Percentiles rank a stretch among this genome's conserved stretches.
phyloP scores from a whole-genome alignment of 2,113 vertebrate species.

The Nycticebus coucang region DNA sequence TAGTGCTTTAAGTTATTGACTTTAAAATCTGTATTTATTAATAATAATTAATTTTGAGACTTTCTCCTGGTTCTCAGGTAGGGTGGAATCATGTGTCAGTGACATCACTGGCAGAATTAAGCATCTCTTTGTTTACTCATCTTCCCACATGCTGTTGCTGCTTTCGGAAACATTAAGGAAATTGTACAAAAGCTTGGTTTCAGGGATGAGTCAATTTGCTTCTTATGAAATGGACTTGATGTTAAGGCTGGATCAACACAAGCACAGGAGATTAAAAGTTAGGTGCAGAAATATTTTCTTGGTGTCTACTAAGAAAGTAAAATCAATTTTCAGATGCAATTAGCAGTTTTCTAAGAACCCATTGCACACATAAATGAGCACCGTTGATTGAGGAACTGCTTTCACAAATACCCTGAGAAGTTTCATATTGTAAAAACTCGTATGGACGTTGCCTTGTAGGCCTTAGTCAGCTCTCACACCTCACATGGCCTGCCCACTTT shows the following conservation, averaged over 20 bases:
- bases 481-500: no score
- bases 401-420: not conserved
- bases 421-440: not conserved
- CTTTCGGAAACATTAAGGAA: slow-evolving; percentile 30
- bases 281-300: slow-evolving; percentile 35
- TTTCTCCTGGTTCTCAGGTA: not conserved
- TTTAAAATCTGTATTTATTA: slow-evolving; percentile 28
- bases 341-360: slow-evolving; percentile 10
- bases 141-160: not conserved
- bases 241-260: not conserved
- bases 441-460: not conserved
- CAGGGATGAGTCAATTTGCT: slow-evolving; percentile 43
- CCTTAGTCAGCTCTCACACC: not conserved
- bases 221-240: slow-evolving; percentile 18
- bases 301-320: not conserved
- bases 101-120: not conserved
- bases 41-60: not conserved
- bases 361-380: not conserved
- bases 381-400: not conserved
- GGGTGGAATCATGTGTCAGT: not conserved
- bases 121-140: not conserved
- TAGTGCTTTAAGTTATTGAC: not conserved
- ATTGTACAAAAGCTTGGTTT: slow-evolving; percentile 26
- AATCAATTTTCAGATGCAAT: slow-evolving; percentile 44
- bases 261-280: slow-evolving; percentile 20